phyloP scores from a whole-genome alignment of 1,140 invertebrate species.

The Eufriesea mexicana region DNA sequence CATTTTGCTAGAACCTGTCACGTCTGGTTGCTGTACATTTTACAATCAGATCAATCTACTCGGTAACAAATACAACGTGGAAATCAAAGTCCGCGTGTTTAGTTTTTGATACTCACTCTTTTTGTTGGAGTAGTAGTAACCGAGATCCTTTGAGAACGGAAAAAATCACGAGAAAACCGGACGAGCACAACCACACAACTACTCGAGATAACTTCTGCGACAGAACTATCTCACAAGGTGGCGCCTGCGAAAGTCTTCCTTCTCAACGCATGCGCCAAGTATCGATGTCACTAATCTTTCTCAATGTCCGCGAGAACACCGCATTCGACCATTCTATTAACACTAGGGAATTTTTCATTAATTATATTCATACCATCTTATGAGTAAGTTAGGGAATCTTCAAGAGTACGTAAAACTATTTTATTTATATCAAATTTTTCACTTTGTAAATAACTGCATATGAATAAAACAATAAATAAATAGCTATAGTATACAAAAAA shows the following conservation, averaged over 20 bases:
- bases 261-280: constrained; percentile 60
- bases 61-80: not conserved
- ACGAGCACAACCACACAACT: constrained; percentile 64
- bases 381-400: not conserved
- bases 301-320: not conserved
- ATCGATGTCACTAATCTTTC: constrained; percentile 38
- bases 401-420: not conserved
- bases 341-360: constrained; percentile 2
- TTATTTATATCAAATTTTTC: not conserved
- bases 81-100: constrained; percentile 27
- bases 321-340: too few species aligned
- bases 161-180: constrained; percentile 67
- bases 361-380: not conserved
- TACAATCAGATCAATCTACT: constrained; percentile 6
- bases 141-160: constrained; percentile 47
- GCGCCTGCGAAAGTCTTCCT: constrained; percentile 57
- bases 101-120: constrained; percentile 70
- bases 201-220: constrained; percentile 72
- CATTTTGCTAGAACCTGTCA: constrained; percentile 77
- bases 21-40: constrained; percentile 37
- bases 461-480: not conserved
- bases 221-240: constrained; percentile 70
- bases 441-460: not conserved
- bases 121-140: constrained; percentile 53
- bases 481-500: not conserved